Percentiles rank a stretch among this genome's conserved stretches.
These are phyloP conservation scores for Notolepis coatsorum DNA, from an alignment of 2,797 vertebrate genomes.

Conservation along the genomic window DNA sequence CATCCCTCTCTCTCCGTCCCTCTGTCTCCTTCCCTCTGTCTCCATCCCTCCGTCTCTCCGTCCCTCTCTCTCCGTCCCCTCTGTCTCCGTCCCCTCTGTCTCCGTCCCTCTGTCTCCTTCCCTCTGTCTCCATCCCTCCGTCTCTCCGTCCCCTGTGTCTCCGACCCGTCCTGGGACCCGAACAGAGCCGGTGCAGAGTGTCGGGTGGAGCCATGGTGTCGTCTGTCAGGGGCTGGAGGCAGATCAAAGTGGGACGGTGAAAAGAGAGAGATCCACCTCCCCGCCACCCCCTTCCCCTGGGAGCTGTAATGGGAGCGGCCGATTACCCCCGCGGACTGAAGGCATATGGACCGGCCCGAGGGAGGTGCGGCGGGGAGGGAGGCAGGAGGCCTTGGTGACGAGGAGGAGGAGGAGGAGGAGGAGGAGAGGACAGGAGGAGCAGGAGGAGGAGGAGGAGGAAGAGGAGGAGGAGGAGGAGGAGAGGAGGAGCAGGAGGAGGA, in stretches of 20 bases:
- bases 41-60: too few relatives aligned
- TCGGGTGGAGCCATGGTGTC: constrained; percentile 75
- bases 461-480: background rate
- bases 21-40: too few relatives aligned
- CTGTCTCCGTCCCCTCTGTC: too few relatives aligned
- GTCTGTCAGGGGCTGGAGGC: constrained; percentile 70
- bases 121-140: too few relatives aligned
- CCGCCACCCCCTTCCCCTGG: constrained; percentile 38
- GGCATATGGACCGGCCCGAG: constrained; percentile 47
- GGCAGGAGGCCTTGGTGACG: constrained; percentile 16
- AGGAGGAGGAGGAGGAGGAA: background rate
- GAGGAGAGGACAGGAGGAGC: background rate
- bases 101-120: too few relatives aligned
- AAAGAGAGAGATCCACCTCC: constrained; percentile 73
- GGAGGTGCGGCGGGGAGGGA: constrained; percentile 23
- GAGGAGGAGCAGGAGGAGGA: too few relatives aligned
- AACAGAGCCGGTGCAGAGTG: constrained; percentile 59
- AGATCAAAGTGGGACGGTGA: constrained; percentile 79
- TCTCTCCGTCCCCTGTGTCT: too few relatives aligned
- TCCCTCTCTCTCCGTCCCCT: too few relatives aligned
- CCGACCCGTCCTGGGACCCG: constrained; percentile 62
- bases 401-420: background rate
- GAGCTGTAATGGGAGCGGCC: constrained; percentile 72
- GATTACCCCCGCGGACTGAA: constrained; percentile 55
- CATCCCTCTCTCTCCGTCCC: too few relatives aligned